Conservation (phyloP, 2,888 invertebrate species). For the Acanthococcus lagerstroemiae region DNA sequence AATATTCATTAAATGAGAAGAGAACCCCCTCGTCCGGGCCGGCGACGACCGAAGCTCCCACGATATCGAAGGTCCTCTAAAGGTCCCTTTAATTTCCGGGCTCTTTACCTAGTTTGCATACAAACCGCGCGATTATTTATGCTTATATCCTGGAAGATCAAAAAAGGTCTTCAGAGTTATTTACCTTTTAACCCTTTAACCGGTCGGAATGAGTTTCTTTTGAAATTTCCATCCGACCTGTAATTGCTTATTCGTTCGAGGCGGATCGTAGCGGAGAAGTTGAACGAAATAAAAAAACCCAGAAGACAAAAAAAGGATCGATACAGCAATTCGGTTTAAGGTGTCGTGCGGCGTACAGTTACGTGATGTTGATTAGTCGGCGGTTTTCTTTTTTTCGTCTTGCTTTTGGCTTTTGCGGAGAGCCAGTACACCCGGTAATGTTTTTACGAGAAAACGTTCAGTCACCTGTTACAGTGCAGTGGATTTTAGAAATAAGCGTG, state of each 20-base stretch:
- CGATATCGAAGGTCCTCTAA: constrained; percentile 21
- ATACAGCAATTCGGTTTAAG: not conserved
- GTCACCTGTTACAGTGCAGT: not conserved
- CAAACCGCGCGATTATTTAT: constrained; percentile 25
- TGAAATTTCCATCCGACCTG: constrained; percentile 13
- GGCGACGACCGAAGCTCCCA: constrained; percentile 12
- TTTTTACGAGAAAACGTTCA: not conserved
- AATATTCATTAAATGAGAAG: constrained; percentile 13
- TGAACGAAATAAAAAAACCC: not conserved
- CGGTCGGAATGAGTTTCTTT: constrained; percentile 9
- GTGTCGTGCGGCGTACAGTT: not conserved
- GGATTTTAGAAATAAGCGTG: not conserved
- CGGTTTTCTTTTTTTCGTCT: not conserved
- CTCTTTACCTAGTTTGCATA: constrained; percentile 24
- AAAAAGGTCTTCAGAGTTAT: constrained; percentile 25
- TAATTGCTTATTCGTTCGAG: constrained; percentile 27
- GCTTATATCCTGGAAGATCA: constrained; percentile 28
- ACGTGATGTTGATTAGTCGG: not conserved
- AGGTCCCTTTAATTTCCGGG: constrained; percentile 26
- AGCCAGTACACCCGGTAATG: no score
- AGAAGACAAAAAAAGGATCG: not conserved
- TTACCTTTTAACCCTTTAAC: constrained; percentile 23
- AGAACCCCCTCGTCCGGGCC: not conserved
- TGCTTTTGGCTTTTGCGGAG: not conserved
- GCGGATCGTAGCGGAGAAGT: constrained; percentile 3